Conservation (phyloP, 2,888 invertebrate genomes). For the Plemyria rubiginata region DNA sequence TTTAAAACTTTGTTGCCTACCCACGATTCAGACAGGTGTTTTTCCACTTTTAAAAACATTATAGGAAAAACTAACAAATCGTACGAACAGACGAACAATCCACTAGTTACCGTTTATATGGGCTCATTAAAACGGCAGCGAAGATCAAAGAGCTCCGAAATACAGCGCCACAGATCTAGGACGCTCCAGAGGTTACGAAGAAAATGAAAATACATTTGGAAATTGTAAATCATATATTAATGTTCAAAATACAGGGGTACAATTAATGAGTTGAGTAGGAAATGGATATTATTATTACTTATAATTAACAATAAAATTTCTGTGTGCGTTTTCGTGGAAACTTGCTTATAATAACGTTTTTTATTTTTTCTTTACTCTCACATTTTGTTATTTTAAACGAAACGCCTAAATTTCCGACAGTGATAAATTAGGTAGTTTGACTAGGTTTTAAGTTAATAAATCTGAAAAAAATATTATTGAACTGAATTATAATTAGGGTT, state of each 20-base stretch:
- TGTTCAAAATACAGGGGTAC: background rate
- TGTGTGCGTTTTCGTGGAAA: too few relatives aligned
- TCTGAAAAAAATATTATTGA: too few relatives aligned
- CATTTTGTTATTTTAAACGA: too few relatives aligned
- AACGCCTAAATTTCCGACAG: too few relatives aligned
- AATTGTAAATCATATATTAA: conserved; percentile 1
- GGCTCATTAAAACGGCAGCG: conserved; percentile 84
- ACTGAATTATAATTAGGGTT: too few relatives aligned
- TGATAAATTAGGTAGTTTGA: too few relatives aligned
- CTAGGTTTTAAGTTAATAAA: too few relatives aligned
- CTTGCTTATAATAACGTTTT: too few relatives aligned
- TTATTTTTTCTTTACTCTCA: too few relatives aligned
- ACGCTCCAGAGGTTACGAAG: conserved; percentile 12
- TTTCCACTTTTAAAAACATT: conserved; percentile 54
- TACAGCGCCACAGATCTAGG: conserved; percentile 70
- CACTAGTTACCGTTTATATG: conserved; percentile 76
- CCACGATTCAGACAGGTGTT: conserved; percentile 50
- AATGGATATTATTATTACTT: background rate
- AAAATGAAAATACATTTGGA: conserved; percentile 12
- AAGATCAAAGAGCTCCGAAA: conserved; percentile 87
- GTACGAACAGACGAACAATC: conserved; percentile 69
- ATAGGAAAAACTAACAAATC: conserved; percentile 65
- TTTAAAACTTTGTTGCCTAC: conserved; percentile 23
- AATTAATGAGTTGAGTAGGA: background rate
- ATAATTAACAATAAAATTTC: too few relatives aligned